These are phyloP conservation scores for Dendrocincla fuliginosa DNA, from an alignment of 2,797 vertebrate species.

Conservation along the genomic window DNA sequence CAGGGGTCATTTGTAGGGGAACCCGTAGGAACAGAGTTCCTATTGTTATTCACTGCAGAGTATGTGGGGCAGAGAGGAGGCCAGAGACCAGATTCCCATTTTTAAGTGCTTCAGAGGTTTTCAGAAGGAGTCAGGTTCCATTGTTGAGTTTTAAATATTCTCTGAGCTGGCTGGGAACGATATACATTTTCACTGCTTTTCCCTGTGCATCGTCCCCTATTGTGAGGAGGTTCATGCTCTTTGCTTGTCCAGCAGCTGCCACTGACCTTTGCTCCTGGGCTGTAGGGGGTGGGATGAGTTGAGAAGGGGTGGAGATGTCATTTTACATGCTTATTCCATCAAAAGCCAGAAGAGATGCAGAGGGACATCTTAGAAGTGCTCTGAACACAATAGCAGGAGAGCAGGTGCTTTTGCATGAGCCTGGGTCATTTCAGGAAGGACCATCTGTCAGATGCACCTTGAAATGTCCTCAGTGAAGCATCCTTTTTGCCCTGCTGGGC, in stretches of 20 bases:
- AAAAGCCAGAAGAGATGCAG: not conserved
- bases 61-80: not conserved
- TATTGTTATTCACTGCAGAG: not conserved
- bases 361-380: not conserved
- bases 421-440: not conserved
- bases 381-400: not conserved
- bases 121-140: constrained; percentile 25
- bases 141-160: not conserved
- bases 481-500: not conserved
- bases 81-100: not conserved
- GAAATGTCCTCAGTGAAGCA: not conserved
- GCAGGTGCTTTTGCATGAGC: not conserved
- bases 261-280: not conserved
- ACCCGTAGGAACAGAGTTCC: constrained; percentile 12
- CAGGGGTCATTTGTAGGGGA: constrained; percentile 34
- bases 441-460: not conserved
- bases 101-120: constrained; percentile 38
- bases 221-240: not conserved
- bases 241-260: not conserved
- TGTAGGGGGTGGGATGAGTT: not conserved
- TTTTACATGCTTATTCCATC: not conserved
- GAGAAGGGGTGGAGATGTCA: not conserved
- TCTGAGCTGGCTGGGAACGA: not conserved
- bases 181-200: not conserved
- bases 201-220: not conserved